Evolutionary conservation across 1,140 invertebrate genomes (phyloP), one percentile per base, ranked within the genome.

Genomic region (Musca domestica): DNA sequence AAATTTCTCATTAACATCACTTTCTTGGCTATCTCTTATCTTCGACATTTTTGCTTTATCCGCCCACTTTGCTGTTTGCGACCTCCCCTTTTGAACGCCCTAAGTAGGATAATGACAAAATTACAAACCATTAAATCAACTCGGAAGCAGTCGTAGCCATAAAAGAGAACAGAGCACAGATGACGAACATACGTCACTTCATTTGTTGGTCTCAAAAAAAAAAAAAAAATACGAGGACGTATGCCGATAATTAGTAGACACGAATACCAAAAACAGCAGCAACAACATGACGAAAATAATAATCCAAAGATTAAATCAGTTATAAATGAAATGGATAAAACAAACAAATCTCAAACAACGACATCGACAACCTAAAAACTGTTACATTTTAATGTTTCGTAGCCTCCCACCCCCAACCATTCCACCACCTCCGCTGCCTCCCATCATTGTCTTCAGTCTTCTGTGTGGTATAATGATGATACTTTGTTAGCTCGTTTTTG

Each of bases 71-170:
- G 48, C 19, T 49, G 25, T 27, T 54, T 56, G 27, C 48, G 23
- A 27, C 52, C 52, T 14, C 52, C 52, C 52, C 52, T 56, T 56
- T 14, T 15, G 25, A 56, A 56, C 52, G 52, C 52, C 54, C 54
- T 61, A 23, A 54, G 19, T 34, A 34, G 10, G 19, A 14, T 12
- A 61, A 41, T 41, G 34, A 61, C 56, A 27, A 61, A 34, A 61
- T 61, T 61, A 61, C 56, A 61, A 61, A 61, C 56, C 56, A 61
- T 61, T 61, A 61, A 61, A 61, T 61, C n/a, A 19, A 41, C 27
- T 61, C 34, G 34, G 34, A 41, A 41, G 34, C 34, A 5, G 34
- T 41, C 34, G 34, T 41, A 41, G 34, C 34, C 34, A 7, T 61
- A 61, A 61, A 34, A 61, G 10, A 30, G 10, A 51, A 48, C 15